Percentiles rank a stretch among this genome's conserved stretches.
These are phyloP conservation scores for Anguilla obscura DNA, from an alignment of 2,797 vertebrate species.

Conservation along the genomic window DNA sequence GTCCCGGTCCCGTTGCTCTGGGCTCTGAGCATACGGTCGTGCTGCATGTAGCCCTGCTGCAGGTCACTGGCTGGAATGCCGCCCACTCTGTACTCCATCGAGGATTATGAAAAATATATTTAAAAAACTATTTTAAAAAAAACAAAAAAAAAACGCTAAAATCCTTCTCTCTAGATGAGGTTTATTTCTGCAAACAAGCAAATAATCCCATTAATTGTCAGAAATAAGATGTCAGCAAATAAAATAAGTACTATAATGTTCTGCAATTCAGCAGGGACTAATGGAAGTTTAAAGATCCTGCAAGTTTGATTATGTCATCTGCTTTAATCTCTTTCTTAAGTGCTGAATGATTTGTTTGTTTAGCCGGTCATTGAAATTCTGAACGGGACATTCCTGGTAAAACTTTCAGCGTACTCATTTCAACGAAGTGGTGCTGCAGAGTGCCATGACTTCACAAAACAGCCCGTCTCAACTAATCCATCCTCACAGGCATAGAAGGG, in stretches of 20 bases:
- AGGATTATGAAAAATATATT: conserved; percentile 18
- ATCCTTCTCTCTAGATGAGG: conserved; percentile 31
- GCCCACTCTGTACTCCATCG: conserved; percentile 79
- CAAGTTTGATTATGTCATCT: conserved; percentile 20
- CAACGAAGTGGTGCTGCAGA: not conserved
- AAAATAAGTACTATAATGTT: conserved; percentile 26
- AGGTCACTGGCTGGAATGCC: conserved; percentile 65
- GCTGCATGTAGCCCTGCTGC: conserved; percentile 65
- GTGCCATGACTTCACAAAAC: not conserved
- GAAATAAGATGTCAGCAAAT: conserved; percentile 39
- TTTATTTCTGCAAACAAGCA: conserved; percentile 44
- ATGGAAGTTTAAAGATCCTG: conserved; percentile 1
- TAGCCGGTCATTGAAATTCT: conserved; percentile 1
- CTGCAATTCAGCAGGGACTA: not conserved
- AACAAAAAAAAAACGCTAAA: conserved; percentile 18
- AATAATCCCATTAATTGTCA: conserved; percentile 32
- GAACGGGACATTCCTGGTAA: conserved; percentile 12
- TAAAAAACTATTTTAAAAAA: conserved; percentile 23
- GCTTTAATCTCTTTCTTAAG: conserved; percentile 20
- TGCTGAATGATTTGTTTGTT: conserved; percentile 26
- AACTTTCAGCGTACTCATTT: not conserved
- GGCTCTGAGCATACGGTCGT: conserved; percentile 53
- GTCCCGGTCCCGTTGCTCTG: conserved; percentile 62
- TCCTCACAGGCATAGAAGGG: not conserved
- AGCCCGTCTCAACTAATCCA: not conserved